Conservation (phyloP, 1,140 invertebrate genomes). For the Meloidogyne exigua region DNA sequence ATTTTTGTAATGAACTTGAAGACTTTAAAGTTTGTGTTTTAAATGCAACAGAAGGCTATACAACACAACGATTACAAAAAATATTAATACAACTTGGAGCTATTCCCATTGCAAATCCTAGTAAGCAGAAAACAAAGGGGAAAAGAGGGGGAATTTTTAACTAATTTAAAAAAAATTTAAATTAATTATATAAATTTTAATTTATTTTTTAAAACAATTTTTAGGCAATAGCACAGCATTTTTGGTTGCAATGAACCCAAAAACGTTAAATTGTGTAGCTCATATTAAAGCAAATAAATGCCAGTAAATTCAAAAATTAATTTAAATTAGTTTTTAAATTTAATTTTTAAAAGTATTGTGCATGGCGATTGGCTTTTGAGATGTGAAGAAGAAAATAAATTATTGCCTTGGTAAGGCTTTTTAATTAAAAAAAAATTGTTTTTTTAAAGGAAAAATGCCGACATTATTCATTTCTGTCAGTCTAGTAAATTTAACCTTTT, state of each 20-base stretch:
- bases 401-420: conserved; percentile 37
- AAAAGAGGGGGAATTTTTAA: not conserved
- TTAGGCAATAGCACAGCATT: conserved; percentile 32
- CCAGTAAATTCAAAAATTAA: not conserved
- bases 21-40: conserved; percentile 39
- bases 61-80: conserved; percentile 33
- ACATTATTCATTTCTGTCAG: conserved; percentile 28
- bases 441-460: conserved; percentile 27
- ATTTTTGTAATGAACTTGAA: too few relatives aligned
- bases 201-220: too few relatives aligned
- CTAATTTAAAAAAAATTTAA: not conserved
- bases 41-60: conserved; percentile 20
- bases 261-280: conserved; percentile 19
- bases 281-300: conserved; percentile 29
- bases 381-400: conserved; percentile 30
- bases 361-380: conserved; percentile 34
- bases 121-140: conserved; percentile 10
- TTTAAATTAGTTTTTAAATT: not conserved
- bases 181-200: too few relatives aligned
- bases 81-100: conserved; percentile 38
- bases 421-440: not conserved
- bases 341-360: conserved; percentile 24
- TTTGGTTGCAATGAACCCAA: conserved; percentile 42
- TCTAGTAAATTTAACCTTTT: conserved; percentile 35
- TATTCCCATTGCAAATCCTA: conserved; percentile 34